phyloP scores from a whole-genome alignment of 2,113 vertebrate species.

The Odobenus rosmarus region DNA sequence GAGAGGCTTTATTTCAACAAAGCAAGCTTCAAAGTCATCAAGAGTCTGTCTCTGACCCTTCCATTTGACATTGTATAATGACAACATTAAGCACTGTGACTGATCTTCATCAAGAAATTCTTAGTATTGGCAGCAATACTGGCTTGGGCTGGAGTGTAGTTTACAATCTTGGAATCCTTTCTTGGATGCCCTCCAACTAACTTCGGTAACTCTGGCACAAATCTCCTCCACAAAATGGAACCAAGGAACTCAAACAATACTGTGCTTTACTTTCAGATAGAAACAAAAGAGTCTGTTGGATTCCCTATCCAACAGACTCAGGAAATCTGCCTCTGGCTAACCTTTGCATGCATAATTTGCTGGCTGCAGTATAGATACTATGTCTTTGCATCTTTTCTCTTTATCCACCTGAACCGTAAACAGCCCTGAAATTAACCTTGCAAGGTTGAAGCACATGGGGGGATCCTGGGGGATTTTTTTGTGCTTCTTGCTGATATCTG shows the following conservation, averaged over 20 bases:
- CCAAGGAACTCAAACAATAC: constrained; percentile 56
- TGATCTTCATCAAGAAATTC: constrained; percentile 74
- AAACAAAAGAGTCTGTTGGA: constrained; percentile 70
- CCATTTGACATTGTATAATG: constrained; percentile 33
- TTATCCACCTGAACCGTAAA: constrained; percentile 57
- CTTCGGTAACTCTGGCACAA: constrained; percentile 72
- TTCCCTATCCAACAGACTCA: constrained; percentile 39
- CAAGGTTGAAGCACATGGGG: background rate
- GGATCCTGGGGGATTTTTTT: constrained; percentile 41
- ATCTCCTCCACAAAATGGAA: constrained; percentile 71
- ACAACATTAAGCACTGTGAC: constrained; percentile 67
- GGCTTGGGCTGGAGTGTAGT: constrained; percentile 71
- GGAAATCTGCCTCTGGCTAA: constrained; percentile 69
- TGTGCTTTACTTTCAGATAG: constrained; percentile 55
- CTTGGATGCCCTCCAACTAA: constrained; percentile 72
- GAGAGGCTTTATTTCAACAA: constrained; percentile 53
- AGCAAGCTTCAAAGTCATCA: constrained; percentile 43
- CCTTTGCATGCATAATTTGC: constrained; percentile 60
- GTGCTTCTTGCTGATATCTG: constrained; percentile 68
- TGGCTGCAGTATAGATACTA: background rate
- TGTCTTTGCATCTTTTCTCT: constrained; percentile 67
- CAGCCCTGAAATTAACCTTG: background rate
- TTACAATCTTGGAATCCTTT: constrained; percentile 78
- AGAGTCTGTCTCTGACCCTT: constrained; percentile 28
- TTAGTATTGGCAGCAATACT: constrained; percentile 72